phyloP scores from a whole-genome alignment of 2,113 vertebrate species.

The Macrotus californicus region DNA sequence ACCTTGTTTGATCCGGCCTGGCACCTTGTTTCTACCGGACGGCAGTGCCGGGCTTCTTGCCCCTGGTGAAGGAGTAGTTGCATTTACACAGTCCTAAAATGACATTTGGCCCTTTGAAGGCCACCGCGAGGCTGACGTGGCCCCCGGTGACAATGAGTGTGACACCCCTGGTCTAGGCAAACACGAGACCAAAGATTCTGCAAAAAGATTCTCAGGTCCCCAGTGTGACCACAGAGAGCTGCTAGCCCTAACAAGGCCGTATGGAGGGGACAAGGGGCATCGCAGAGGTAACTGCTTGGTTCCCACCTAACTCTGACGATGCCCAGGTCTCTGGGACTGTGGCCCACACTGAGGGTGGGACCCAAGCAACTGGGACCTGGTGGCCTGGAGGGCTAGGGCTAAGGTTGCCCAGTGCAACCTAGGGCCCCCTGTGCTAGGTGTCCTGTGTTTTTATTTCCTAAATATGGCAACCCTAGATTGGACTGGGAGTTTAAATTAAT shows the following conservation, averaged over 20 bases:
- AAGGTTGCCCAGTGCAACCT: not conserved
- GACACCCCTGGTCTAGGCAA: not conserved
- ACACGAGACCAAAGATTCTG: not conserved
- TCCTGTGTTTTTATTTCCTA: not conserved
- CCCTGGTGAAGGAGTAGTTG: too few species aligned
- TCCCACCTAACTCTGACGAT: not conserved
- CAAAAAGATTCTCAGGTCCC: not conserved
- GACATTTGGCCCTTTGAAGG: too few species aligned
- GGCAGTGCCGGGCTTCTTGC: too few species aligned
- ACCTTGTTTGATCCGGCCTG: too few species aligned
- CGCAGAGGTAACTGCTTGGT: not conserved
- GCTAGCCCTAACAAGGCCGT: not conserved
- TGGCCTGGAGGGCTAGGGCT: not conserved
- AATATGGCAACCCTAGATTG: not conserved
- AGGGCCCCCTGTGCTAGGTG: too few species aligned
- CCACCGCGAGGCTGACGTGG: too few species aligned
- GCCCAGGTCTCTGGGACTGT: not conserved
- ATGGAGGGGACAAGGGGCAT: too few species aligned
- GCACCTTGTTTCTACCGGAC: too few species aligned
- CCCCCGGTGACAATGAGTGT: too few species aligned
- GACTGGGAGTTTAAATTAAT: not conserved
- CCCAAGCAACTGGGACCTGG: not conserved
- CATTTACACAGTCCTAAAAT: too few species aligned
- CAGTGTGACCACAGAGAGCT: not conserved
- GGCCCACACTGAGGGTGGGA: not conserved